A percentile compares a stretch with the other conserved stretches of the same genome.
These are phyloP conservation scores for Diadophis punctatus DNA, from an alignment of 2,113 vertebrate genomes.

Conservation along the genomic window DNA sequence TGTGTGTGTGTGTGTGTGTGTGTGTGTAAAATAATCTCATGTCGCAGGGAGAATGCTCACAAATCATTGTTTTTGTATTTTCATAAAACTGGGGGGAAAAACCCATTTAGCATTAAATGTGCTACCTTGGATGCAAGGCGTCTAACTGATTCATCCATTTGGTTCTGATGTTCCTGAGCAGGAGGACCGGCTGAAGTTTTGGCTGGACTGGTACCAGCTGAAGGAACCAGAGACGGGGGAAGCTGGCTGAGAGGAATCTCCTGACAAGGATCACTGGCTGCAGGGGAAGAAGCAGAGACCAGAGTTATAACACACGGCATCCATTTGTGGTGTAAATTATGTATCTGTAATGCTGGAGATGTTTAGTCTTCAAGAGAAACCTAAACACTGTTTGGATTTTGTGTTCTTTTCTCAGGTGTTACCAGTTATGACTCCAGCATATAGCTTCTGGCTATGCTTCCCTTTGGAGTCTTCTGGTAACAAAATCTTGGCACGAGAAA, in stretches of 20 bases:
- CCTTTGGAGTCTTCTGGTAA: not conserved
- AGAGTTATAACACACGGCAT: not conserved
- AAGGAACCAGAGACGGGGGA: conserved; percentile 66
- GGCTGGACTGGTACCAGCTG: conserved; percentile 62
- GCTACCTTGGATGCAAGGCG: conserved; percentile 88
- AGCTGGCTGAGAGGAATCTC: conserved; percentile 85
- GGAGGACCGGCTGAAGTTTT: conserved; percentile 66
- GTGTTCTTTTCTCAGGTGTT: not conserved
- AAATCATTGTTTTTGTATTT: not conserved
- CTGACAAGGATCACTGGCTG: conserved; percentile 73
- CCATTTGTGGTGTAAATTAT: not conserved
- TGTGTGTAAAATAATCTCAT: too few relatives aligned
- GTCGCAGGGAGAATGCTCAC: accelerated
- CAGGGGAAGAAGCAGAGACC: not conserved
- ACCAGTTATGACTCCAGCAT: not conserved
- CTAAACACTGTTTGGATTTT: not conserved
- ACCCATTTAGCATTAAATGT: accelerated
- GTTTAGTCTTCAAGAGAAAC: not conserved
- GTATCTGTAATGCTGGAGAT: not conserved
- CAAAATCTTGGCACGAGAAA: not conserved
- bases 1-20: too few relatives aligned
- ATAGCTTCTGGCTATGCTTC: not conserved
- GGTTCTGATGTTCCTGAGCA: conserved; percentile 73
- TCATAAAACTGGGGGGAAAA: accelerated
- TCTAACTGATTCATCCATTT: conserved; percentile 78